Conservation (phyloP, 2,888 invertebrate species). For the Thumatha senex region DNA sequence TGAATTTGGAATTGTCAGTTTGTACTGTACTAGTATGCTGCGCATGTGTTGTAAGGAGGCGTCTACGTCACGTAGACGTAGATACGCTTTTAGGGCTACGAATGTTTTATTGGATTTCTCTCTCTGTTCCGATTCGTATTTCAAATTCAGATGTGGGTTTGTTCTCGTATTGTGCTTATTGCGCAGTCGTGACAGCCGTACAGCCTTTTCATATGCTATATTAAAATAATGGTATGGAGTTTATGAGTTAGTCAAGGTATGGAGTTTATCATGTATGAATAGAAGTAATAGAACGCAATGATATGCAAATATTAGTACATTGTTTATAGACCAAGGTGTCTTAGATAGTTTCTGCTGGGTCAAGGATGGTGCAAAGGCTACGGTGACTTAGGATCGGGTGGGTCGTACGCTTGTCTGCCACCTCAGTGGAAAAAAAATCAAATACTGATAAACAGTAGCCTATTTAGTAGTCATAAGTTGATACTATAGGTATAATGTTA, state of each 20-base stretch:
- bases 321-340: no score
- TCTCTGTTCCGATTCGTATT: slow-evolving; percentile 77
- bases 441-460: no score
- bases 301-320: no score
- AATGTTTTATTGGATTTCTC: slow-evolving; percentile 81
- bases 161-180: slow-evolving; percentile 53
- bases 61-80: slow-evolving; percentile 80
- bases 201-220: slow-evolving; percentile 13
- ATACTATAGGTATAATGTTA: no score
- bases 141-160: slow-evolving; percentile 70
- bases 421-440: no score
- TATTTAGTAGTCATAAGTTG: no score
- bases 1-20: slow-evolving; percentile 80
- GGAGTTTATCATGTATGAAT: no score
- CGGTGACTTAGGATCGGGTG: no score
- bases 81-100: slow-evolving; percentile 71
- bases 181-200: slow-evolving; percentile 64
- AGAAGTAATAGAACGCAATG: no score
- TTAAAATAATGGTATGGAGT: not conserved
- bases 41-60: slow-evolving; percentile 75
- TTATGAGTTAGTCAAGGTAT: not conserved
- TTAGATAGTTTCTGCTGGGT: no score
- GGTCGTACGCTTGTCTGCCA: no score
- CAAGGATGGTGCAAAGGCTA: no score
- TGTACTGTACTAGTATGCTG: slow-evolving; percentile 67